phyloP scores from a whole-genome alignment of 2,888 invertebrate species.

The Epinotia demarniana region DNA sequence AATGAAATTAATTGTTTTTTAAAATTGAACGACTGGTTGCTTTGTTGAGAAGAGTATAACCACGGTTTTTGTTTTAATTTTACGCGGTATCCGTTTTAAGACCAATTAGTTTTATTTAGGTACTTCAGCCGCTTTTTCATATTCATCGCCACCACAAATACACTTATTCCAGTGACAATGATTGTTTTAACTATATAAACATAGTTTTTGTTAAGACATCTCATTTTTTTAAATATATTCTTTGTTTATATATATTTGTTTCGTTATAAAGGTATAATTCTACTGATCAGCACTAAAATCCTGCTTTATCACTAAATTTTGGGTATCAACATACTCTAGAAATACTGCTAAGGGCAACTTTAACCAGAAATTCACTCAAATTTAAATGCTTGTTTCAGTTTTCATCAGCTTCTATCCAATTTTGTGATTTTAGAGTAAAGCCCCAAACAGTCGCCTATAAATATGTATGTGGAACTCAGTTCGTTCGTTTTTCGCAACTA shows the following conservation, averaged over 20 bases:
- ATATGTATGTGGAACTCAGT: not conserved
- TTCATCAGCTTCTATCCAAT: too few species aligned
- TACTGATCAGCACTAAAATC: too few species aligned
- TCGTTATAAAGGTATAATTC: too few species aligned
- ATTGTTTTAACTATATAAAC: not conserved
- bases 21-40: not conserved
- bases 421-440: too few species aligned
- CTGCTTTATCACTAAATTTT: too few species aligned
- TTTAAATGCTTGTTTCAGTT: too few species aligned
- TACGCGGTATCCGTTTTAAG: not conserved
- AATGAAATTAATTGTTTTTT: constrained; percentile 26
- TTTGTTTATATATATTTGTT: too few species aligned
- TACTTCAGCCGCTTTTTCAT: not conserved
- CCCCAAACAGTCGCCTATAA: not conserved
- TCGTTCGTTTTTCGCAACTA: not conserved
- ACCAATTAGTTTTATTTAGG: constrained; percentile 1
- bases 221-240: too few species aligned
- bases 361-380: too few species aligned
- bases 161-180: not conserved
- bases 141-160: not conserved
- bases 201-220: too few species aligned
- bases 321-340: too few species aligned
- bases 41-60: not conserved
- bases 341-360: too few species aligned
- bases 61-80: constrained; percentile 14